Evolutionary conservation across 2,113 vertebrate species (phyloP), one percentile per base, ranked within the genome.

Genomic region (Caloenas nicobarica): DNA sequence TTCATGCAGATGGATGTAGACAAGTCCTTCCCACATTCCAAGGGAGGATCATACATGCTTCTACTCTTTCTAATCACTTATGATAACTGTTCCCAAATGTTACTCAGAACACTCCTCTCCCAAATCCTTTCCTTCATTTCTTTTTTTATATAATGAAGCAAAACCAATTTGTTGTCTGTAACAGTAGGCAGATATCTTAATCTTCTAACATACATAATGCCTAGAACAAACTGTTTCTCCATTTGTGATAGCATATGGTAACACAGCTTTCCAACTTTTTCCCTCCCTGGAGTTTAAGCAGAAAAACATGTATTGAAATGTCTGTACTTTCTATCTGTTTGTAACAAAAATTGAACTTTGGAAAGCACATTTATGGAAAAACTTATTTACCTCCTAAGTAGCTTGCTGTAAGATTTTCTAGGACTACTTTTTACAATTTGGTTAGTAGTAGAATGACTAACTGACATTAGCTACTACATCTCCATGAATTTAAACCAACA

Each of bases 191-290:
- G 93, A 96, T 94, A 94, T 88, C 92, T 96, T 95, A 73, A 91
- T 94, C 88, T 91, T 78, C 82, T 62, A 96, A 94, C 77, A 84
- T 86, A 93, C 92, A 93, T 93, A 96, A 96, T 61, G 80, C 88
- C 0, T 92, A 88, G 93, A 95, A 96, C 92, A 96, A 94, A 95
- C 93, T 96, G 95, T 94, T 96, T 96, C 88, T 94, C 93, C 95
- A 94, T 97, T 96, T 97, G 95, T 88, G 72, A 93, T 21, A 90
- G 53, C 95, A 96, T 96, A 96, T 95, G 96, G 92, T 65, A 93
- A 95, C 69, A 88, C 25, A 76, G 76, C 94, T 94, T 88, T 93
- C 81, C 95, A 92, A 76, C 50, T 56, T n/a, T 21, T 31, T 31
- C 60, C 23, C 51, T 16, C 23, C 38, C 13, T 25, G 13, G 13